A percentile compares a stretch with the other conserved stretches of the same genome.
These are phyloP conservation scores for Phortica variegata DNA, from an alignment of 1,140 invertebrate genomes.

Conservation along the genomic window DNA sequence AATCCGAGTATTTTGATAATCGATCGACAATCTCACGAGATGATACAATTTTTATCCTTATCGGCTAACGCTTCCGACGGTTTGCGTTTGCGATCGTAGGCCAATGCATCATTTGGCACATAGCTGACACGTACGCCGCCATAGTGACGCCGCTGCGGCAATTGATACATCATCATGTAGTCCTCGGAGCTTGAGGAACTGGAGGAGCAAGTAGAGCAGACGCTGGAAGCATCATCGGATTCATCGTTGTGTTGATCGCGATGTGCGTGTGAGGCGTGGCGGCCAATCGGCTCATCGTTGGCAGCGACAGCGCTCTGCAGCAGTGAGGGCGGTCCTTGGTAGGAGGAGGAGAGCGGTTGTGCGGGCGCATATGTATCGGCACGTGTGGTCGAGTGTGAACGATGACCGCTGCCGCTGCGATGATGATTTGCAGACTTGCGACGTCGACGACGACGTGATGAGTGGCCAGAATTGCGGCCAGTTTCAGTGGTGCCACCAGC, in stretches of 20 bases:
- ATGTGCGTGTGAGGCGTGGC: conserved; percentile 10
- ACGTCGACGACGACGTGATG: conserved; percentile 36
- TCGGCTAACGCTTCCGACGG: conserved; percentile 51
- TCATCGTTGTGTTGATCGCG: conserved; percentile 13
- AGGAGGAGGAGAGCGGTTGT: conserved; percentile 47
- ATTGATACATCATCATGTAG: conserved; percentile 77
- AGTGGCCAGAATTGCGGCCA: conserved; percentile 19
- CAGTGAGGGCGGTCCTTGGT: conserved; percentile 38
- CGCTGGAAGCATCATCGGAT: conserved; percentile 62
- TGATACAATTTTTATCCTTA: conserved; percentile 70
- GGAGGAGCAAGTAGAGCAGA: conserved; percentile 84
- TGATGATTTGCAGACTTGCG: conserved; percentile 41
- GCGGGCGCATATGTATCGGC: conserved; percentile 48
- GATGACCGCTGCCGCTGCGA: conserved; percentile 42
- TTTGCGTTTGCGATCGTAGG: conserved; percentile 70
- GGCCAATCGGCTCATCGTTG: conserved; percentile 14
- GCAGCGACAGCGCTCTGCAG: conserved; percentile 22
- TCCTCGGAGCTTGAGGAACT: conserved; percentile 73
- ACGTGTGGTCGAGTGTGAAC: conserved; percentile 48
- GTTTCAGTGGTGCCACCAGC: conserved; percentile 12
- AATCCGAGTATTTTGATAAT: no score
- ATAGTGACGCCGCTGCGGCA: conserved; percentile 78
- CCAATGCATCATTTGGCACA: conserved; percentile 84
- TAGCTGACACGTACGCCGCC: conserved; percentile 85
- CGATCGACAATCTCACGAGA: conserved; percentile 66